Conservation (phyloP, 2,797 vertebrate species). For the Lagorchestes hirsutus region DNA sequence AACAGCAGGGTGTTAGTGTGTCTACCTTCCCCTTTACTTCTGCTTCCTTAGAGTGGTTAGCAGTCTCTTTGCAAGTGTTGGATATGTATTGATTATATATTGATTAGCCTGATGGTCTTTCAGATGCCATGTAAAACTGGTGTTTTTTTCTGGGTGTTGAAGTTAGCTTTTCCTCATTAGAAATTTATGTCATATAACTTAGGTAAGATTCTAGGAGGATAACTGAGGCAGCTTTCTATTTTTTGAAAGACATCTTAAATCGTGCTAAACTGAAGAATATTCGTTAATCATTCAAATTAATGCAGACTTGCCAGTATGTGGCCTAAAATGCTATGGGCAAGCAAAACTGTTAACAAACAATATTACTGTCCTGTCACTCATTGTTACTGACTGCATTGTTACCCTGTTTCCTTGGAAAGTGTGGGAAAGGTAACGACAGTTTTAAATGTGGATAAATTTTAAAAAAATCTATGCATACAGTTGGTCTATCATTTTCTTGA, state of each 20-base stretch:
- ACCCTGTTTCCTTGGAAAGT: not conserved
- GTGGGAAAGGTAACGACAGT: slow-evolving; percentile 32
- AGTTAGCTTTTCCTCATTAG: not conserved
- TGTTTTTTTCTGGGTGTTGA: slow-evolving; percentile 58
- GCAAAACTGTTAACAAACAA: slow-evolving; percentile 8
- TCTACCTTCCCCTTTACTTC: not conserved
- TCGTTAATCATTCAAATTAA: not conserved
- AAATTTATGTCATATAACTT: slow-evolving; percentile 26
- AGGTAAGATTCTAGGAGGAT: slow-evolving; percentile 8
- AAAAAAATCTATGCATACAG: slow-evolving; percentile 30
- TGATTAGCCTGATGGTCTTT: slow-evolving; percentile 26
- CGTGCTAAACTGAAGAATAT: not conserved
- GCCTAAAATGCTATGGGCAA: slow-evolving; percentile 6
- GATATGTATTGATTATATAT: not conserved
- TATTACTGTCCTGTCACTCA: not conserved
- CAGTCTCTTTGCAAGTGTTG: slow-evolving; percentile 2
- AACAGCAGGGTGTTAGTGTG: not conserved
- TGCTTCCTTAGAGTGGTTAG: not conserved
- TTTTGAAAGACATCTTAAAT: not conserved
- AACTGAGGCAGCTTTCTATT: slow-evolving; percentile 8
- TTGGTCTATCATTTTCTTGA: slow-evolving; percentile 17
- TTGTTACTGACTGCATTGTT: slow-evolving; percentile 16
- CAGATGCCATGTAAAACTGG: slow-evolving; percentile 31
- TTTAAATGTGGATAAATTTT: not conserved
- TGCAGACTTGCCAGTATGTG: not conserved